Conservation (phyloP, 2,888 invertebrate species). For the Hipparchia semele region DNA sequence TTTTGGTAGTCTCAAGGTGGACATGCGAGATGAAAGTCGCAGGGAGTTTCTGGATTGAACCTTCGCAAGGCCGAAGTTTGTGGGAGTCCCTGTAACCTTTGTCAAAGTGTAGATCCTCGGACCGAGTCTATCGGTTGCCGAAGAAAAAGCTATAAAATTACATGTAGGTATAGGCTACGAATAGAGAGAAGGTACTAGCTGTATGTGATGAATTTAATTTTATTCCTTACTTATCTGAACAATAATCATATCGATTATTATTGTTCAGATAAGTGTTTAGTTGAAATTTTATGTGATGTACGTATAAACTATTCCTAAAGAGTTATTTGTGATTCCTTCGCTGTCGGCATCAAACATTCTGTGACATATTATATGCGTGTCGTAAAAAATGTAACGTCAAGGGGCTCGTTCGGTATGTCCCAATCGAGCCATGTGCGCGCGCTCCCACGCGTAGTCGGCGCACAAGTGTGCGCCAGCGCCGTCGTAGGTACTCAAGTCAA, state of each 20-base stretch:
- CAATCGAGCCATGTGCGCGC: conserved; percentile 81
- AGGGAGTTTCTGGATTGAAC: too few relatives aligned
- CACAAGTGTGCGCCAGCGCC: conserved; percentile 79
- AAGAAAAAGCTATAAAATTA: too few relatives aligned
- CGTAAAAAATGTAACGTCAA: conserved; percentile 79
- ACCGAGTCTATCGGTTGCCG: too few relatives aligned
- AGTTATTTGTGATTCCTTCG: conserved; percentile 8
- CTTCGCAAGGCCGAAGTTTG: too few relatives aligned
- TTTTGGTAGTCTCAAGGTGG: too few relatives aligned
- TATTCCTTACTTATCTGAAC: not conserved
- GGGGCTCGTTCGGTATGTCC: conserved; percentile 79
- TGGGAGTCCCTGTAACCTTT: too few relatives aligned
- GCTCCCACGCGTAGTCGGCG: conserved; percentile 79
- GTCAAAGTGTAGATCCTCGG: too few relatives aligned
- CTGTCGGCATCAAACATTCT: conserved; percentile 50
- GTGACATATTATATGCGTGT: conserved; percentile 64
- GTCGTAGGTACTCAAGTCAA: conserved; percentile 48
- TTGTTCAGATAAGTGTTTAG: not conserved
- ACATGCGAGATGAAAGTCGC: too few relatives aligned
- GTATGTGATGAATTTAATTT: too few relatives aligned
- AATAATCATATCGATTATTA: too few relatives aligned
- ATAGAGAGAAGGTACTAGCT: not conserved
- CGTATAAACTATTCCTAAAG: not conserved
- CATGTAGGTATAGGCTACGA: not conserved
- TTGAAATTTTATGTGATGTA: not conserved